Evolutionary conservation across 1,140 invertebrate species (phyloP).

Genomic region (Prorops nasuta): DNA sequence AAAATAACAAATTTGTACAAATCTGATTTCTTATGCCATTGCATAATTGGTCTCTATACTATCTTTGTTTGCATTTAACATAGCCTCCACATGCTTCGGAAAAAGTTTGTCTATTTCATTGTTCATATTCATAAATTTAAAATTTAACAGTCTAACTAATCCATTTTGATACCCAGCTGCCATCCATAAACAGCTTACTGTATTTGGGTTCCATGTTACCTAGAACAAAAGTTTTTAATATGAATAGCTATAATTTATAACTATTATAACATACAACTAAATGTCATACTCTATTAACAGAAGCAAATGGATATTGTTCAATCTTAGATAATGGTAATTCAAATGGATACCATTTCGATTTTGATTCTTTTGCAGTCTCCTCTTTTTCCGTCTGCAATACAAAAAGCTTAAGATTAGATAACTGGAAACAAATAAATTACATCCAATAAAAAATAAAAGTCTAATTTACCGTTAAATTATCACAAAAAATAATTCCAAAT

Average conservation of each 20-base stretch:
- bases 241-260: background rate
- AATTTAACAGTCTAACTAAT: conserved; percentile 46
- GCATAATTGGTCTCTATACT: too few species aligned
- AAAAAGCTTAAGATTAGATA: too few species aligned
- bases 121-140: conserved; percentile 33
- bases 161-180: conserved; percentile 53
- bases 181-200: conserved; percentile 52
- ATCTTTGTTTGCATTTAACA: too few species aligned
- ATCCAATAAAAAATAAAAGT: background rate
- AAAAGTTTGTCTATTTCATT: conserved; percentile 25
- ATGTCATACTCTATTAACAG: conserved; percentile 37
- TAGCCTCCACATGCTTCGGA: conserved; percentile 17
- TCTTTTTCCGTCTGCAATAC: too few species aligned
- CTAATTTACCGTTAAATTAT: conserved; percentile 36
- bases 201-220: conserved; percentile 55
- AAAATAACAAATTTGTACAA: too few species aligned
- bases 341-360: conserved; percentile 8
- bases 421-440: background rate
- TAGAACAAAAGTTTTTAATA: conserved; percentile 20
- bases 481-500: conserved; percentile 45
- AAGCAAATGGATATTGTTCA: conserved; percentile 49
- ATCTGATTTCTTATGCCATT: too few species aligned
- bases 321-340: conserved; percentile 21
- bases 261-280: background rate
- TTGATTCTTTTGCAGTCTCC: too few species aligned